Evolutionary conservation across 2,113 vertebrate species (phyloP), one percentile per base, ranked within the genome.

Genomic region (Myiagra hebetior): DNA sequence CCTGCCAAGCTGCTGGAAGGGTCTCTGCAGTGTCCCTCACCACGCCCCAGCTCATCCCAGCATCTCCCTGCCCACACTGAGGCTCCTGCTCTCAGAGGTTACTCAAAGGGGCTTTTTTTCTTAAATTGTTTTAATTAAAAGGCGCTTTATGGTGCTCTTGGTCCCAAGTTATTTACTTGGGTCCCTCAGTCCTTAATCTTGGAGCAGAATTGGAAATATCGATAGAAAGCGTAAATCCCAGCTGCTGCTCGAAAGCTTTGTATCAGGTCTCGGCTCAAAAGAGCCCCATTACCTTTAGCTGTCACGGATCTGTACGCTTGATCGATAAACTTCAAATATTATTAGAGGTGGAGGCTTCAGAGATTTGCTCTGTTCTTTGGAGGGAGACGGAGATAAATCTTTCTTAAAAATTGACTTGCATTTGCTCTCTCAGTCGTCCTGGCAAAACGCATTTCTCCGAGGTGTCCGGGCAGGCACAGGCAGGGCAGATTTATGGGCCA

Each of bases 261-360:
- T 98, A 97, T 98, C 98, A 95, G 98, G 98, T 97, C 97, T 97
- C 97, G 27, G 97, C 98, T 98, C 98, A 96, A 97, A 98, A 98
- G 98, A 98, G 98, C 98, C 97, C 98, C 98, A 98, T 99, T 99
- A 98, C 98, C 98, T 98, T 98, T 97, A 97, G 98, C 98, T 98
- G 98, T 98, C 98, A 98, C 97, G 98, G 98, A 98, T 98, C 98
- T 97, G 98, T 97, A 98, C 98, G 96, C 98, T 98, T 99, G 99
- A 99, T 99, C 98, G 98, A 99, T 98, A 99, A 98, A 98, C 98
- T 98, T 98, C 98, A 98, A 99, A 98, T 99, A 98, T 99, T 98
- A 98, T 98, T 98, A 98, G 98, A 98, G 98, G 98, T 98, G 98
- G 98, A 98, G 98, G 98, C 98, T 98, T 98, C 98, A 97, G 98